phyloP scores from a whole-genome alignment of 2,797 vertebrate genomes.

The Denticeps clupeoides region DNA sequence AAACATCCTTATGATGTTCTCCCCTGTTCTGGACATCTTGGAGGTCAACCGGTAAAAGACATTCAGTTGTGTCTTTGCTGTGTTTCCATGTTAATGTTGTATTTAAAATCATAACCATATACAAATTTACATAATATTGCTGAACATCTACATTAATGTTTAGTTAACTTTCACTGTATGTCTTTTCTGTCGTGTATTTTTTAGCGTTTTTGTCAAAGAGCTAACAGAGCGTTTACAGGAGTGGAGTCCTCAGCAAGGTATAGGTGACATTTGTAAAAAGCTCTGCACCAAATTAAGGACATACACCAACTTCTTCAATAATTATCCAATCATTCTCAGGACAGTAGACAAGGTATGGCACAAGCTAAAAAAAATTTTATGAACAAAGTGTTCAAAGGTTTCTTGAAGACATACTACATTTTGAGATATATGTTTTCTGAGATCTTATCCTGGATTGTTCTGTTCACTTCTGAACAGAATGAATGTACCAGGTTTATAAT shows the following conservation, averaged over 20 bases:
- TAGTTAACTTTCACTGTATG: not conserved
- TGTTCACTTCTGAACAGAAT: too few species aligned
- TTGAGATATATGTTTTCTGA: not conserved
- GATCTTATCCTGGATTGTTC: too few species aligned
- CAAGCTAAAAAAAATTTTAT: too few species aligned
- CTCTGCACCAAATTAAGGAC: slow-evolving; percentile 58
- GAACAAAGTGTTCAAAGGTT: too few species aligned
- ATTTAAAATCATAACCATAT: too few species aligned
- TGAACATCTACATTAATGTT: too few species aligned
- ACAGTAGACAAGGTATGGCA: slow-evolving; percentile 64
- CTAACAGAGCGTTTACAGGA: slow-evolving; percentile 54
- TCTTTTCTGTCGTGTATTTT: not conserved
- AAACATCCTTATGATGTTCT: slow-evolving; percentile 60
- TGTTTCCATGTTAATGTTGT: too few species aligned
- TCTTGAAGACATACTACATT: not conserved
- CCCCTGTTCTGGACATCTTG: slow-evolving; percentile 52
- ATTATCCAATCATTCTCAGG: slow-evolving; percentile 61
- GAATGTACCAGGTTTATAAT: too few species aligned
- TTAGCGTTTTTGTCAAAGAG: slow-evolving; percentile 53
- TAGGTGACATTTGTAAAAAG: slow-evolving; percentile 63
- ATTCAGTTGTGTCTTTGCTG: too few species aligned
- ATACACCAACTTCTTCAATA: slow-evolving; percentile 73
- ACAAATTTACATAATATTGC: too few species aligned
- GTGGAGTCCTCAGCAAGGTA: slow-evolving; percentile 62
- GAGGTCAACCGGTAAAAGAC: slow-evolving; percentile 58